Conservation (phyloP, 2,888 invertebrate species). For the Drosophila parthenogenetica region DNA sequence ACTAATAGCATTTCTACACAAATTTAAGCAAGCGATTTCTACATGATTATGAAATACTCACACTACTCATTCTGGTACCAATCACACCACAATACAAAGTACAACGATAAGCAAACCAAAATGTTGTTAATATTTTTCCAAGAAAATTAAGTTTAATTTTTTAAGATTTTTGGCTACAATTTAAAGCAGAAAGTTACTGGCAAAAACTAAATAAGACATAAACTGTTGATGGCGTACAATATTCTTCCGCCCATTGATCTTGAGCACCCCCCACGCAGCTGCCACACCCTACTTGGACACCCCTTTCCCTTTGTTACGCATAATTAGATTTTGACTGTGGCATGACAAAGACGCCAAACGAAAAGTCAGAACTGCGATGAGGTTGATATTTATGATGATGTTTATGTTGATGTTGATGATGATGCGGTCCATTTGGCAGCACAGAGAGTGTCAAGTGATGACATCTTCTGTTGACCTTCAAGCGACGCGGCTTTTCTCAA, state of each 20-base stretch:
- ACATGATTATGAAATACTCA: slow-evolving; percentile 7
- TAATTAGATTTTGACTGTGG: slow-evolving; percentile 63
- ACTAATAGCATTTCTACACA: too few relatives aligned
- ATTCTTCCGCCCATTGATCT: slow-evolving; percentile 34
- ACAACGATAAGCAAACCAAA: slow-evolving; percentile 8
- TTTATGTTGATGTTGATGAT: slow-evolving; percentile 27
- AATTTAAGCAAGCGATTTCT: background rate
- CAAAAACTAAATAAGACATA: slow-evolving; percentile 25
- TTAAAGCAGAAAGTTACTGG: slow-evolving; percentile 11
- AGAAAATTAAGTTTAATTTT: too few relatives aligned
- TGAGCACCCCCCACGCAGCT: slow-evolving; percentile 1
- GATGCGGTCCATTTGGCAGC: slow-evolving; percentile 56
- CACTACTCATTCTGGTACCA: background rate
- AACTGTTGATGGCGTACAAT: background rate
- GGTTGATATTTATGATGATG: slow-evolving; percentile 7
- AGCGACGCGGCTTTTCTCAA: slow-evolving; percentile 47
- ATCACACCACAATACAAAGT: slow-evolving; percentile 7
- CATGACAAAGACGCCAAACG: slow-evolving; percentile 28
- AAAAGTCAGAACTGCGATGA: slow-evolving; percentile 2
- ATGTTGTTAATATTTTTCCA: too few relatives aligned
- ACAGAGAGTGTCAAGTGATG: slow-evolving; percentile 52
- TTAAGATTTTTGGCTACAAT: background rate
- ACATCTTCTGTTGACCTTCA: slow-evolving; percentile 68
- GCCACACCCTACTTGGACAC: slow-evolving; percentile 1
- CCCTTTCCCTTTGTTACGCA: slow-evolving; percentile 55